These are phyloP conservation scores for Serripes groenlandicus DNA, from an alignment of 2,888 invertebrate genomes.

Conservation along the genomic window DNA sequence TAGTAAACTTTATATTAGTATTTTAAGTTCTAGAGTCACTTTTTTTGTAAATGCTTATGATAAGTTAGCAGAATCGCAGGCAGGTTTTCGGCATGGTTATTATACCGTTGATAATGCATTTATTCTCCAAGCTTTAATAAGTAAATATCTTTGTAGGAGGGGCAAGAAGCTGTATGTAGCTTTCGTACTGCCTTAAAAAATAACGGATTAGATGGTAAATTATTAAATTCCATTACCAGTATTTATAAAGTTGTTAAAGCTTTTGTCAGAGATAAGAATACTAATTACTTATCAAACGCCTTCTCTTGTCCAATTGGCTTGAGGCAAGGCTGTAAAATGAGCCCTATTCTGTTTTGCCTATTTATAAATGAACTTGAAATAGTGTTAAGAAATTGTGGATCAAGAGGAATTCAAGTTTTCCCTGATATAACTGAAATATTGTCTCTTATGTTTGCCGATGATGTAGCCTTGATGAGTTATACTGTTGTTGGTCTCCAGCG, in stretches of 20 bases:
- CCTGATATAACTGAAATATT: not conserved
- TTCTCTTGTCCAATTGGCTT: conserved; percentile 3
- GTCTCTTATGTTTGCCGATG: conserved; percentile 35
- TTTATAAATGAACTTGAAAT: conserved; percentile 9
- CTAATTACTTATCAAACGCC: not conserved
- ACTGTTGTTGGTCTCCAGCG: conserved; percentile 25
- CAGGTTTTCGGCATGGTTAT: conserved; percentile 1
- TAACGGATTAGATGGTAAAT: not conserved
- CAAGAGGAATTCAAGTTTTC: not conserved
- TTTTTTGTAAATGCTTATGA: conserved; percentile 2
- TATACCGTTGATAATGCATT: conserved; percentile 11
- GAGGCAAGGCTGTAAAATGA: not conserved
- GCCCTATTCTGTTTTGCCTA: not conserved
- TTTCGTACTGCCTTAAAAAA: not conserved
- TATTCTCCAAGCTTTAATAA: not conserved
- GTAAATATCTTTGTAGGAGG: not conserved
- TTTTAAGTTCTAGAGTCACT: not conserved
- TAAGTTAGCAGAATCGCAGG: not conserved
- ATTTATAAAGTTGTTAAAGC: conserved; percentile 1
- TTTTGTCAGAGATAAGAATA: not conserved
- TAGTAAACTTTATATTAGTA: not conserved
- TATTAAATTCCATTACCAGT: not conserved
- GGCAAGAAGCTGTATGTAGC: conserved; percentile 3
- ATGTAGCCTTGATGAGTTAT: conserved; percentile 30
- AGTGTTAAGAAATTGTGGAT: not conserved